Evolutionary conservation across 2,888 invertebrate species (phyloP).

Genomic region (Drosophila anomalata): DNA sequence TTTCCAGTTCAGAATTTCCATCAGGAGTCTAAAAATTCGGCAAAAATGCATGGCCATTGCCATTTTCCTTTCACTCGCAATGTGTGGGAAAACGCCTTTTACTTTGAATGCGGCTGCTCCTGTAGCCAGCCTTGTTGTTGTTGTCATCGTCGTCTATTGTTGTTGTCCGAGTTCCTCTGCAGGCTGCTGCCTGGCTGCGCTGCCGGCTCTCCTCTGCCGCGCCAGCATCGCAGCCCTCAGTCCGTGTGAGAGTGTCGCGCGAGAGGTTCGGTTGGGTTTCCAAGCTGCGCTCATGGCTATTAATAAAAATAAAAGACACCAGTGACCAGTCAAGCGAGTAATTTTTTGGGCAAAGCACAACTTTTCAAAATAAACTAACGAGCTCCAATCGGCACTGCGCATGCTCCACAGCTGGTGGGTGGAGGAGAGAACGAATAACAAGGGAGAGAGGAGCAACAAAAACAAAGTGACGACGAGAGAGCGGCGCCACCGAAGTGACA

Average conservation of each 20-base stretch:
- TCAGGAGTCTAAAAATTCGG: conserved; percentile 17
- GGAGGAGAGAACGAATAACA: conserved; percentile 20
- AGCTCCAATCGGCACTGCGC: conserved; percentile 50
- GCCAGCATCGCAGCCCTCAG: conserved; percentile 35
- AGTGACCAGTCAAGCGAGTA: conserved; percentile 43
- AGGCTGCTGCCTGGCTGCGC: conserved; percentile 21
- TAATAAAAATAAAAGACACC: conserved; percentile 53
- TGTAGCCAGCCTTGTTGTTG: conserved; percentile 10
- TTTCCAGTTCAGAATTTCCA: conserved; percentile 49
- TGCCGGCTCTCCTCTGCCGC: conserved; percentile 19
- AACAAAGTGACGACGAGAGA: conserved; percentile 8
- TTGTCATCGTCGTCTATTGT: conserved; percentile 12
- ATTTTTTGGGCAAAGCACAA: conserved; percentile 21
- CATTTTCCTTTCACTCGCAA: conserved; percentile 67
- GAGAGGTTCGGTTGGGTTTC: conserved; percentile 29
- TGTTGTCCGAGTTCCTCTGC: conserved; percentile 8
- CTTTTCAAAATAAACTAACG: conserved; percentile 34
- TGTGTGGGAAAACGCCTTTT: conserved; percentile 70
- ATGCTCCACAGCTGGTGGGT: conserved; percentile 53
- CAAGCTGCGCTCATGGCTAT: conserved; percentile 57
- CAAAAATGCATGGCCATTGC: conserved; percentile 3
- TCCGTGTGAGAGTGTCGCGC: conserved; percentile 48
- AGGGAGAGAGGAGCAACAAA: background rate
- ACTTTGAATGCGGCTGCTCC: conserved; percentile 46
- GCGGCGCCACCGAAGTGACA: conserved; percentile 35